These are phyloP conservation scores for Drosophila eugracilis DNA, from an alignment of 1,140 invertebrate species.

Conservation along the genomic window DNA sequence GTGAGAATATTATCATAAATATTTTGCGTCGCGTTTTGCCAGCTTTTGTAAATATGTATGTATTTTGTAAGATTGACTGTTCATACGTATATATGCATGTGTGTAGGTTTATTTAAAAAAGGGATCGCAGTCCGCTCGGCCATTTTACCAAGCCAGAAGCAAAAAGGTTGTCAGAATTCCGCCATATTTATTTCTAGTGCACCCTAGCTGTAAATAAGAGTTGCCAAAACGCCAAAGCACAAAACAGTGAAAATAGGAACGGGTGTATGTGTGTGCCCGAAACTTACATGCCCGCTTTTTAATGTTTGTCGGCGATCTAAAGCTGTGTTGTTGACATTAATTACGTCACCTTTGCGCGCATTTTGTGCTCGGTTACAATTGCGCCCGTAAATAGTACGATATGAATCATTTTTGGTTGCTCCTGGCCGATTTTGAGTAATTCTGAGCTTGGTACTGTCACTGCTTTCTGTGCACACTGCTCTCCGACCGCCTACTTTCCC, in stretches of 20 bases:
- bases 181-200: conserved; percentile 74
- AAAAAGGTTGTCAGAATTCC: conserved; percentile 73
- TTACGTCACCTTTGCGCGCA: conserved; percentile 76
- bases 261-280: too few species aligned
- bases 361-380: conserved; percentile 62
- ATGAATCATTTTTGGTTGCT: conserved; percentile 72
- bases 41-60: too few species aligned
- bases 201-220: conserved; percentile 75
- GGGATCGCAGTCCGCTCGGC: conserved; percentile 64
- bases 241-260: too few species aligned
- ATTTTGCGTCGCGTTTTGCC: conserved; percentile 35
- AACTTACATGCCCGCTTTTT: conserved; percentile 46
- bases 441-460: conserved; percentile 52
- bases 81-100: too few species aligned
- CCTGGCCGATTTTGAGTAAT: conserved; percentile 56
- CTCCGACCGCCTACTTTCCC: conserved; percentile 12
- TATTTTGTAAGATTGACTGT: too few species aligned
- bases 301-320: conserved; percentile 53
- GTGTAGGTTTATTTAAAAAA: conserved; percentile 28
- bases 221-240: conserved; percentile 62
- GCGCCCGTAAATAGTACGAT: conserved; percentile 53
- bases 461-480: conserved; percentile 30
- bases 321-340: conserved; percentile 72
- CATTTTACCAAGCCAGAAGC: conserved; percentile 68
- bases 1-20: conserved; percentile 43